These are phyloP conservation scores for Sinelater perroti DNA, from an alignment of 2,888 invertebrate genomes.

Conservation along the genomic window DNA sequence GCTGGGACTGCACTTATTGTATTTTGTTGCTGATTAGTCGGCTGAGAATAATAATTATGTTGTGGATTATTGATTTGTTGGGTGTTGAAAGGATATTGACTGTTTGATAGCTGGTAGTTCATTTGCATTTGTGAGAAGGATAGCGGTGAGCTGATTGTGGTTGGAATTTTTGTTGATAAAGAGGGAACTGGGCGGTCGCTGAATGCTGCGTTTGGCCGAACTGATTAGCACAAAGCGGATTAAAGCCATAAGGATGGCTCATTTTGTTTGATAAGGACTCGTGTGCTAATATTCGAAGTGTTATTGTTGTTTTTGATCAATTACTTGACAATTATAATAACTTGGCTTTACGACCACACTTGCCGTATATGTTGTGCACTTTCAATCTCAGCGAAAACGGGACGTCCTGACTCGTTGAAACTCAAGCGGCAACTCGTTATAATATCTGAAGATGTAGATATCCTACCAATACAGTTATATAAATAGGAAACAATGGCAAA, in stretches of 20 bases:
- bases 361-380: constrained; percentile 5
- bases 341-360: constrained; percentile 3
- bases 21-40: no score
- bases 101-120: constrained; percentile 5
- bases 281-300: constrained; percentile 2
- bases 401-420: no score
- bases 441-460: no score
- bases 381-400: constrained; percentile 3
- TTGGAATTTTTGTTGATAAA: constrained; percentile 6
- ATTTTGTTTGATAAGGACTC: constrained; percentile 3
- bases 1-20: no score
- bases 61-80: constrained; percentile 1
- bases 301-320: constrained; percentile 3
- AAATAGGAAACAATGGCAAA: no score
- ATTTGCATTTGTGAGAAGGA: constrained; percentile 5
- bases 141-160: constrained; percentile 4
- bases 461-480: no score
- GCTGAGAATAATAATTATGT: constrained; percentile 2
- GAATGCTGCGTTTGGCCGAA: constrained; percentile 6
- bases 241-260: constrained; percentile 3
- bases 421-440: no score
- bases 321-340: constrained; percentile 8
- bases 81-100: constrained; percentile 9
- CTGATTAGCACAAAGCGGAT: constrained; percentile 6
- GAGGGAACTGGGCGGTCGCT: constrained; percentile 6